These are phyloP conservation scores for Plestiodon gilberti DNA, from an alignment of 2,113 vertebrate species.

Conservation along the genomic window DNA sequence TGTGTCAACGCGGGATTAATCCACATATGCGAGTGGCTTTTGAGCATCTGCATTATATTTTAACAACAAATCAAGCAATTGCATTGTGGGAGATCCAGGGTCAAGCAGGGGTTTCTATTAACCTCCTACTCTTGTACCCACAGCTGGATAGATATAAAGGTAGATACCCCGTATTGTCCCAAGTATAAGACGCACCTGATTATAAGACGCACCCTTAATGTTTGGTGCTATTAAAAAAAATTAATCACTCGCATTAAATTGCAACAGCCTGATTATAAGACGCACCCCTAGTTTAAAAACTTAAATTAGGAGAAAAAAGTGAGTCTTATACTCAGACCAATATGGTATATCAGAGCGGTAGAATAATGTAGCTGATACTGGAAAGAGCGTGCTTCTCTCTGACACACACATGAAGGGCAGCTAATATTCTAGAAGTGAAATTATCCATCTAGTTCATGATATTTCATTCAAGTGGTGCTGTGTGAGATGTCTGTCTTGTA, in stretches of 20 bases:
- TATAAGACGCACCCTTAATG: no score
- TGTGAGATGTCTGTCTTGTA: not conserved
- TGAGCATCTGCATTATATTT: constrained; percentile 13
- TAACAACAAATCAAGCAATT: not conserved
- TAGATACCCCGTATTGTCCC: not conserved
- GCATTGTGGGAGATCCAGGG: not conserved
- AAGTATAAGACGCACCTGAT: no score
- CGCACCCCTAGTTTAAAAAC: no score
- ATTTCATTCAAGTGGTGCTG: not conserved
- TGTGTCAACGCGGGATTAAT: constrained; percentile 11
- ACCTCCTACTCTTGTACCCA: not conserved
- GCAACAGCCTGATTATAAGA: no score
- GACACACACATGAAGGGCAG: not conserved
- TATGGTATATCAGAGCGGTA: no score
- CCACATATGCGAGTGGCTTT: constrained; percentile 10
- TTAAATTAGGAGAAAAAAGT: no score
- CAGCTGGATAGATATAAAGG: not conserved
- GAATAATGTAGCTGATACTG: not conserved
- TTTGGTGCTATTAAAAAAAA: no score
- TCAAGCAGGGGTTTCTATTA: not conserved
- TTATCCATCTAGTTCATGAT: not conserved
- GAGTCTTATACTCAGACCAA: no score
- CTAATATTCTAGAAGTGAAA: not conserved
- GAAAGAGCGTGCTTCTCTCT: no score
- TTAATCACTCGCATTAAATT: no score